Conservation (phyloP, 2,797 vertebrate genomes). For the Centroberyx gerrardi region DNA sequence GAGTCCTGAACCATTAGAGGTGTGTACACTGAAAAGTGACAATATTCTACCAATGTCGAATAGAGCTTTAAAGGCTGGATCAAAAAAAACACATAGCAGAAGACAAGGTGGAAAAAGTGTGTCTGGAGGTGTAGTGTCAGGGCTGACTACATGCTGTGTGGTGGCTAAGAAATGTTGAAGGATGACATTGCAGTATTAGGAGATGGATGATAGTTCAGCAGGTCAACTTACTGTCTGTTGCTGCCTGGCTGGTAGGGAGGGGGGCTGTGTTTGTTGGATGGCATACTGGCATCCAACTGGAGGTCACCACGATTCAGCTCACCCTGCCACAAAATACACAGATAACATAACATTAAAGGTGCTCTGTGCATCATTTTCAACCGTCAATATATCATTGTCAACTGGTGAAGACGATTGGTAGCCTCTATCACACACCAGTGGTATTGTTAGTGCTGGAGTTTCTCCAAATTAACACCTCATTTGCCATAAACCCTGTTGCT, state of each 20-base stretch:
- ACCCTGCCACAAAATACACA: slow-evolving; percentile 4
- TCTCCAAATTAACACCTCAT: no score
- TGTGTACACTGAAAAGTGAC: no score
- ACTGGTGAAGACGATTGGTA: no score
- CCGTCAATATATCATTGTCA: no score
- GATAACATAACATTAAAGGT: background rate
- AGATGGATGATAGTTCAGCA: background rate
- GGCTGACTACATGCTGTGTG: background rate
- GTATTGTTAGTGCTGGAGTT: no score
- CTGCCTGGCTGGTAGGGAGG: slow-evolving; percentile 78
- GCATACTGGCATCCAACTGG: slow-evolving; percentile 74
- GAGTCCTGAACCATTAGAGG: no score
- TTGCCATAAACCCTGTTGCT: no score
- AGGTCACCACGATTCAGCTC: background rate
- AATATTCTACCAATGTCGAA: no score
- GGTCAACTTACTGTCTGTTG: slow-evolving; percentile 70
- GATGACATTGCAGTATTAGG: background rate
- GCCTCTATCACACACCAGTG: no score
- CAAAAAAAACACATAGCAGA: background rate
- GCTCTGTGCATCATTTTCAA: no score
- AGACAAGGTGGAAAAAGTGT: background rate
- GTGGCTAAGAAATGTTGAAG: background rate
- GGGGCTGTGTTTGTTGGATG: slow-evolving; percentile 79
- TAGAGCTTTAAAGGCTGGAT: no score
- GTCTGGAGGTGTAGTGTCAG: background rate